Evolutionary conservation across 2,797 vertebrate species (phyloP).

Genomic region (Chaenodraco wilsoni): DNA sequence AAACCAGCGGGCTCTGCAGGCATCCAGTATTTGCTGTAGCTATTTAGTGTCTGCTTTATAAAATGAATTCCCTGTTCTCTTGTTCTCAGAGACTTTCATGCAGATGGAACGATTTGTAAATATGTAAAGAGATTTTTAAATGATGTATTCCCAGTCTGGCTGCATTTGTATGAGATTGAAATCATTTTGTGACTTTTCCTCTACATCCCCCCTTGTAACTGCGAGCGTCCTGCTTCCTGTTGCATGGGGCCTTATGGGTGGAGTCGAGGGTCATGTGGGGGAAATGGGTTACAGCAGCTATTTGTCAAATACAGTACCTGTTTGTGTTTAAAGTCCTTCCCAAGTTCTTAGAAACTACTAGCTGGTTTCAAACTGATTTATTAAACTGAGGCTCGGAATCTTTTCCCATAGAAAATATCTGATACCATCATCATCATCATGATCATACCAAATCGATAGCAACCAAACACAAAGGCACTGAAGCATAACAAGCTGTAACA

Average conservation of each 20-base stretch:
- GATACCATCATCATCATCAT: no score
- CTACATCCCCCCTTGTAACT: neutral
- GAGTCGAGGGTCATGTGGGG: constrained; percentile 1
- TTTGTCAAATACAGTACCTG: neutral
- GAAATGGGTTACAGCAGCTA: neutral
- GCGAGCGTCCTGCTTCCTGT: neutral
- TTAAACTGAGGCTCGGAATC: no score
- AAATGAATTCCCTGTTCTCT: constrained; percentile 43
- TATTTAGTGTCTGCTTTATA: constrained; percentile 69
- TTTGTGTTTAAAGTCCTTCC: neutral
- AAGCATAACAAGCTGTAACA: neutral
- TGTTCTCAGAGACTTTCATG: constrained; percentile 19
- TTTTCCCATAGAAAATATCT: no score
- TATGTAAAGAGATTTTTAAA: constrained; percentile 24
- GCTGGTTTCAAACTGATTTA: neutral
- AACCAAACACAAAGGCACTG: neutral
- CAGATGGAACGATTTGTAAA: constrained; percentile 21
- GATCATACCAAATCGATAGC: neutral
- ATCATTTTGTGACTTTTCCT: neutral
- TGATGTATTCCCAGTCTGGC: neutral
- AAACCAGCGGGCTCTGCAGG: constrained; percentile 80
- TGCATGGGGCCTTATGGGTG: neutral
- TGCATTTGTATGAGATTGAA: neutral
- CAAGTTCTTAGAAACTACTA: neutral
- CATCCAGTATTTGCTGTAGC: constrained; percentile 73